Percentiles rank a stretch among this genome's conserved stretches.
Conservation (phyloP, 2,888 invertebrate species). For the Labia minor region DNA sequence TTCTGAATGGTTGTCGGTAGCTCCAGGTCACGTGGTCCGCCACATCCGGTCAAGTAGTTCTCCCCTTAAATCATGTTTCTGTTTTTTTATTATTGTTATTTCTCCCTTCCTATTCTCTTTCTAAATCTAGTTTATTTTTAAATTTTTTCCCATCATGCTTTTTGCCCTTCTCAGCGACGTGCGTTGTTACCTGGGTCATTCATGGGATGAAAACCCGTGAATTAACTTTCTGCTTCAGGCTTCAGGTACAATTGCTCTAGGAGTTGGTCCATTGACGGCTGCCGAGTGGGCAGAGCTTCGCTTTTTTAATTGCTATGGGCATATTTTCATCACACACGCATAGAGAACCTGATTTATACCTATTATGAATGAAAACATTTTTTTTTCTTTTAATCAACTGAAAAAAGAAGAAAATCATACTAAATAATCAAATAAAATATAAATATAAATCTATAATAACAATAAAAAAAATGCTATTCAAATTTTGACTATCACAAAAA, state of each 20-base stretch:
- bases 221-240: constrained; percentile 7
- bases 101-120: constrained; percentile 4
- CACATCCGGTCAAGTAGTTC: neutral
- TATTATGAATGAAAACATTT: too few relatives aligned
- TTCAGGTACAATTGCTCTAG: neutral
- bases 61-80: neutral
- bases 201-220: constrained; percentile 4
- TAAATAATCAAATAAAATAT: too few relatives aligned
- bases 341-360: too few relatives aligned
- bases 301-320: too few relatives aligned
- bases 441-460: too few relatives aligned
- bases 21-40: neutral
- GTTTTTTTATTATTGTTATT: neutral
- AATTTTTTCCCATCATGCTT: neutral
- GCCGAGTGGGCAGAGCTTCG: neutral
- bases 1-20: neutral
- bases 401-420: too few relatives aligned
- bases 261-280: neutral
- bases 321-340: too few relatives aligned
- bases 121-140: constrained; percentile 17
- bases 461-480: too few relatives aligned
- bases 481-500: too few relatives aligned
- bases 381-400: too few relatives aligned
- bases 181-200: constrained; percentile 13
- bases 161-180: neutral